Percentiles rank a stretch among this genome's conserved stretches.
Evolutionary conservation across 2,888 invertebrate genomes (phyloP).

Genomic region (Eupithecia dodoneata): DNA sequence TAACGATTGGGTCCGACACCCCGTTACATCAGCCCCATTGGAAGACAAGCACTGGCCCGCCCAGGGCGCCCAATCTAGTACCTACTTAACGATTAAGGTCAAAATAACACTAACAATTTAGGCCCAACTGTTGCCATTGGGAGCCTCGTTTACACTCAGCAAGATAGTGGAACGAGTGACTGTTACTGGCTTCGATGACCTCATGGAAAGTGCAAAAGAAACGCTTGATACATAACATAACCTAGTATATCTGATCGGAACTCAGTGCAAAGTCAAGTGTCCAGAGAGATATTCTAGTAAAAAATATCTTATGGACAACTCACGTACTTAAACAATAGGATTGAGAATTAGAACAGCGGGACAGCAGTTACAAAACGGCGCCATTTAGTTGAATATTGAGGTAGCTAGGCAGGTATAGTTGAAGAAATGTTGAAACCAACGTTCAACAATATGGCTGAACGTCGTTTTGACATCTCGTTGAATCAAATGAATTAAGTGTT

Average conservation of each 20-base stretch:
- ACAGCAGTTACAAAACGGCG: too few species aligned
- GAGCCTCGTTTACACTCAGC: neutral
- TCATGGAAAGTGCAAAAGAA: neutral
- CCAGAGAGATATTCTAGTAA: neutral
- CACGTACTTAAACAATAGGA: too few species aligned
- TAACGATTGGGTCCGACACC: slow-evolving; percentile 3
- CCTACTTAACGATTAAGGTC: slow-evolving; percentile 34
- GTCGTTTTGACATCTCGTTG: too few species aligned
- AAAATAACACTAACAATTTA: slow-evolving; percentile 32
- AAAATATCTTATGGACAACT: too few species aligned
- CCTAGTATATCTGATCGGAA: neutral
- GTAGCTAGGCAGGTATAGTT: too few species aligned
- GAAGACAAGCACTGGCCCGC: slow-evolving; percentile 25
- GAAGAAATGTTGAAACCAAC: too few species aligned
- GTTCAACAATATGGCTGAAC: too few species aligned
- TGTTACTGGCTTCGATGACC: neutral
- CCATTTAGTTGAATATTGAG: too few species aligned
- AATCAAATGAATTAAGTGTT: too few species aligned
- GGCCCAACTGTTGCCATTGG: slow-evolving; percentile 29
- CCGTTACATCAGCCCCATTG: slow-evolving; percentile 22
- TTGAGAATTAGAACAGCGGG: too few species aligned
- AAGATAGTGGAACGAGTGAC: neutral
- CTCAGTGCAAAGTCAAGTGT: neutral
- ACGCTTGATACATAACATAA: neutral
- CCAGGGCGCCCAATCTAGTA: slow-evolving; percentile 8